These are phyloP conservation scores for Tetropium fuscum DNA, from an alignment of 2,888 invertebrate species.

Conservation along the genomic window DNA sequence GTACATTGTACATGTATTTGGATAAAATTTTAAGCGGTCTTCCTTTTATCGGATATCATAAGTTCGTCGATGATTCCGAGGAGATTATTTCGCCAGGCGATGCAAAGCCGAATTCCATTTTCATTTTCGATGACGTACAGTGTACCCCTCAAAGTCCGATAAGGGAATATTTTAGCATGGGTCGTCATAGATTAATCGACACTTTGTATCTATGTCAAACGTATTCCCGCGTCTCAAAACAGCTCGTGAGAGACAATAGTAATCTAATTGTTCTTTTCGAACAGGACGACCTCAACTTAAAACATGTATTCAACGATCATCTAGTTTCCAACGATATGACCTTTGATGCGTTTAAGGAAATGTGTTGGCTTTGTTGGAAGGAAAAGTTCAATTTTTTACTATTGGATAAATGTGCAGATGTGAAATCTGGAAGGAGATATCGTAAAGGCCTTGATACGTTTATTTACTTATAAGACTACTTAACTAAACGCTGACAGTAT, in stretches of 20 bases:
- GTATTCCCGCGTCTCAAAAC: conserved; percentile 22
- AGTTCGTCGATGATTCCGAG: background rate
- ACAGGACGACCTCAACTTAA: conserved; percentile 37
- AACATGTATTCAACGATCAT: conserved; percentile 28
- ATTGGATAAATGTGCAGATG: too few relatives aligned
- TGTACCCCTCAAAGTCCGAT: conserved; percentile 26
- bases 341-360: background rate
- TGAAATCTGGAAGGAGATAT: too few relatives aligned
- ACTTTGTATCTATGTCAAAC: conserved; percentile 32
- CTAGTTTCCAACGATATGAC: background rate
- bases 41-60: background rate
- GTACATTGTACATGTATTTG: background rate
- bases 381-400: too few relatives aligned
- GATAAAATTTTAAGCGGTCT: background rate
- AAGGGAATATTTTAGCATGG: conserved; percentile 28
- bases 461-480: too few relatives aligned
- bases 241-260: conserved; percentile 28
- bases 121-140: conserved; percentile 4
- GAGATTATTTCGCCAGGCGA: background rate
- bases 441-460: too few relatives aligned
- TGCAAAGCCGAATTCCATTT: background rate
- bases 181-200: conserved; percentile 26
- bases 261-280: conserved; percentile 54
- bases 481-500: too few relatives aligned
- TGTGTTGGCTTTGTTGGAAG: background rate